Conservation (phyloP, 2,797 vertebrate genomes). For the Urosaurus nigricauda region DNA sequence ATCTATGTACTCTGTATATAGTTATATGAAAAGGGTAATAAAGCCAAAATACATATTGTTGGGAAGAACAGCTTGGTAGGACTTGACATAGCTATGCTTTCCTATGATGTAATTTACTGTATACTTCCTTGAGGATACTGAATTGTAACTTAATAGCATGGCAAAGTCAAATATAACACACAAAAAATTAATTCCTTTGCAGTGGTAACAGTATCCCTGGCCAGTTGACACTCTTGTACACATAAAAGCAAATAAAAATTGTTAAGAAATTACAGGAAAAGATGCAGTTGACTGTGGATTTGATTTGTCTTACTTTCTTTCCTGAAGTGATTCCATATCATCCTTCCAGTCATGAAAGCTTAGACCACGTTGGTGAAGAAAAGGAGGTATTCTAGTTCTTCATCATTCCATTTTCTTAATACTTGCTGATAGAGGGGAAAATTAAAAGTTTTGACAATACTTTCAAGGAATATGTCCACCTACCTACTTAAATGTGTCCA, state of each 20-base stretch:
- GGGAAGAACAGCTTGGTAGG: not conserved
- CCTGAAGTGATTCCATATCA: constrained; percentile 89
- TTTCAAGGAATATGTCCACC: not conserved
- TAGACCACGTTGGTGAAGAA: constrained; percentile 94
- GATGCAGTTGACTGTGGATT: not conserved
- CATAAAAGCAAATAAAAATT: not conserved
- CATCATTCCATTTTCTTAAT: not conserved
- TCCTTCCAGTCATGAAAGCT: constrained; percentile 92
- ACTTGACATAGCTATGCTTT: not conserved
- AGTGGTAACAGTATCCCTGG: not conserved
- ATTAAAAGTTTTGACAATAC: constrained; percentile 6
- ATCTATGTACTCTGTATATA: not conserved
- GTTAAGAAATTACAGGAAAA: not conserved
- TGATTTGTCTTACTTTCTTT: constrained; percentile 37
- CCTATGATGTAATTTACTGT: not conserved
- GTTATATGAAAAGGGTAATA: not conserved
- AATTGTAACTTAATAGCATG: not conserved
- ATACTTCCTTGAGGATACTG: not conserved
- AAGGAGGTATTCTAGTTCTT: constrained; percentile 86
- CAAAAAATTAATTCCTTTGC: not conserved
- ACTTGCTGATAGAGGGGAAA: not conserved
- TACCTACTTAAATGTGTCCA: constrained; percentile 20
- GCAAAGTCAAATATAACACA: not conserved
- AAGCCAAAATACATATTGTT: not conserved
- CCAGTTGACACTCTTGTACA: not conserved